Base-by-base conservation (phyloP, 2,113 vertebrate genomes). In the Onychostruthus taczanowskii region DNA sequence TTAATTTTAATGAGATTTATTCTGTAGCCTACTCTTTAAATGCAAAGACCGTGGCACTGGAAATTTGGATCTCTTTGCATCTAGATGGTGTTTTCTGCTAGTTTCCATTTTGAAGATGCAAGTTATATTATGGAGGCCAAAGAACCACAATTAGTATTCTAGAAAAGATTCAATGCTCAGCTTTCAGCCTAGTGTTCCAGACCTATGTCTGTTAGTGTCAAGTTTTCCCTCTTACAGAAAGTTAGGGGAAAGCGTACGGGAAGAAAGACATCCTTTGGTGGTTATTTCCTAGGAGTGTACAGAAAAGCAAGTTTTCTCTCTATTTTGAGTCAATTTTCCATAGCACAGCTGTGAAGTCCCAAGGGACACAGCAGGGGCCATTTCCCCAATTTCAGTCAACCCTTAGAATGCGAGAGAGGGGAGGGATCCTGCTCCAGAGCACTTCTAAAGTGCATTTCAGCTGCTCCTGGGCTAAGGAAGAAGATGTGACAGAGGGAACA, bases 181-280 rank as follows among this genome's bases (percentile, higher is more conserved):
- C 90, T 90, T 91, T 87, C 61, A 82, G 44, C 33, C 22, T 87
- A 10, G 28, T 49, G 10, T 68, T 94, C 84, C 58, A 88, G 41
- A 64, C 41, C 33, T 35, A 2, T 46, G 15, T 0, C 0, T 33
- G 9, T 74, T 37, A 15, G 9, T 41, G 35, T 53, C 26, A 77
- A 22, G 12, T 64, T 79, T 76, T 72, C 35, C 22, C 62, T 76
- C 70, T 55, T 79, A 62, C 52, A 70, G 55, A 90, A 84, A 72
- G 11, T 19, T 47, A 62, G 20, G 33, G 21, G 6, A 52, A 91
- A 63, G 17, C 6, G 4, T 39, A 39, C 44, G 30, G 27, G 24
- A 68, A 84, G 53, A 80, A 47, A 66, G 26, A 11, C 10, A 47
- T 59, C 27, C 37, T 44, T 77, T 31, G 55, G 18, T 35, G 16